Evolutionary conservation across 2,888 invertebrate genomes (phyloP).

Genomic region (Theodoxus fluviatilis): DNA sequence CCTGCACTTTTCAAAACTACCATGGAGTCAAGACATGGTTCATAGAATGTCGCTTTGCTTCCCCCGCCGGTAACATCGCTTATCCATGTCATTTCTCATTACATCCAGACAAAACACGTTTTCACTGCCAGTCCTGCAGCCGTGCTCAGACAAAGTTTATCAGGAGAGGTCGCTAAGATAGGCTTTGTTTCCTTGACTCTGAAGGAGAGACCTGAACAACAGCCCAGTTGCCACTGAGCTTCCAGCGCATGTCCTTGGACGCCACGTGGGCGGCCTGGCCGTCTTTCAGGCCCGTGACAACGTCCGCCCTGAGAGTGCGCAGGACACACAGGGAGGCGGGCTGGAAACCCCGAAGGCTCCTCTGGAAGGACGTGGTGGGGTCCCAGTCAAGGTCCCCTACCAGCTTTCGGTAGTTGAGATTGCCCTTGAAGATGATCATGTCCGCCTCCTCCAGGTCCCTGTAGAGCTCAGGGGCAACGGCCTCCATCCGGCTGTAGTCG

Average conservation of each 20-base stretch:
- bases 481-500: constrained; percentile 80
- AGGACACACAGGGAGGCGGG: constrained; percentile 83
- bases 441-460: constrained; percentile 74
- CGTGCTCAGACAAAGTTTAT: too few relatives aligned
- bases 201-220: too few relatives aligned
- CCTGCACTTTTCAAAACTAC: too few relatives aligned
- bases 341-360: constrained; percentile 77
- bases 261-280: constrained; percentile 68
- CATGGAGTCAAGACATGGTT: too few relatives aligned
- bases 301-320: constrained; percentile 89
- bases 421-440: constrained; percentile 85
- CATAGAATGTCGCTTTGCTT: too few relatives aligned
- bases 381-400: constrained; percentile 85
- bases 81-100: too few relatives aligned
- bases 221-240: constrained; percentile 84
- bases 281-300: constrained; percentile 78
- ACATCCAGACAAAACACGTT: too few relatives aligned
- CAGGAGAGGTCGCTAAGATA: too few relatives aligned
- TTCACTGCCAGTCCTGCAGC: too few relatives aligned
- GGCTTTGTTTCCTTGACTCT: too few relatives aligned
- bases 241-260: constrained; percentile 72
- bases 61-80: too few relatives aligned
- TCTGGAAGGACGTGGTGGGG: constrained; percentile 72
- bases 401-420: constrained; percentile 93
- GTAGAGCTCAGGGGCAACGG: constrained; percentile 75